These are phyloP conservation scores for Epizoanthus fatuus DNA, from an alignment of 92 coral and sea anemone genomes.

Conservation along the genomic window DNA sequence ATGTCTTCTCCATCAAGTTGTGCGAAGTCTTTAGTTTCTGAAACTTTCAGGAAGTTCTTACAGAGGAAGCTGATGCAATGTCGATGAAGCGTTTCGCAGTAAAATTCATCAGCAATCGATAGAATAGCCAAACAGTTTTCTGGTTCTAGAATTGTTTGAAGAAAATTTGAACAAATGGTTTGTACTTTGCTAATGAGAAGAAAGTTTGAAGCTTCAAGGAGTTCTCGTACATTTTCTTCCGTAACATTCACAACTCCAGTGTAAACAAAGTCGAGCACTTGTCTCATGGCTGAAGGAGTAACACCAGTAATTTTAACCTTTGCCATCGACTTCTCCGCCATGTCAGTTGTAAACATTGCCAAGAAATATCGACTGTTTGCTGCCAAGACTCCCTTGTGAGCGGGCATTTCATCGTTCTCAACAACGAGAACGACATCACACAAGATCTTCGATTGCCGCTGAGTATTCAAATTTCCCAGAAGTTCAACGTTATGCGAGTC, in stretches of 20 bases:
- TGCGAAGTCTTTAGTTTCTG: slow-evolving; percentile 75
- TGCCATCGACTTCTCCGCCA: slow-evolving; percentile 83
- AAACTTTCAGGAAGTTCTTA: slow-evolving; percentile 60
- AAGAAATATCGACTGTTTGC: slow-evolving; percentile 89
- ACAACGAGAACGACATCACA: slow-evolving; percentile 86
- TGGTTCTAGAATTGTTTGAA: slow-evolving; percentile 66
- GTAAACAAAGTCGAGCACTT: slow-evolving; percentile 87
- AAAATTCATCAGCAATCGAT: slow-evolving; percentile 84
- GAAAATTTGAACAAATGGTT: slow-evolving; percentile 77
- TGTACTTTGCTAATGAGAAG: slow-evolving; percentile 74
- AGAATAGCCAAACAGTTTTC: slow-evolving; percentile 84
- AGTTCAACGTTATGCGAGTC: slow-evolving; percentile 22
- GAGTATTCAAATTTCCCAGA: slow-evolving; percentile 68
- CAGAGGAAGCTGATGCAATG: slow-evolving; percentile 66
- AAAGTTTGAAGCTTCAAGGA: slow-evolving; percentile 86
- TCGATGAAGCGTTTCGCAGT: slow-evolving; percentile 66
- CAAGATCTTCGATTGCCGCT: slow-evolving; percentile 75
- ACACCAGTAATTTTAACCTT: slow-evolving; percentile 63
- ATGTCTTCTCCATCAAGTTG: slow-evolving; percentile 56
- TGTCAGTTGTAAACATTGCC: slow-evolving; percentile 94
- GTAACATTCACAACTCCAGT: slow-evolving; percentile 79
- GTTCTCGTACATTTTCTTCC: slow-evolving; percentile 72
- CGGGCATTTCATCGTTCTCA: slow-evolving; percentile 83
- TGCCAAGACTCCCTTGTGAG: slow-evolving; percentile 91
- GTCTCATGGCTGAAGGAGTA: slow-evolving; percentile 68